A percentile compares a stretch with the other conserved stretches of the same genome.
Conservation (phyloP, 2,113 vertebrate genomes). For the Numenius arquata region DNA sequence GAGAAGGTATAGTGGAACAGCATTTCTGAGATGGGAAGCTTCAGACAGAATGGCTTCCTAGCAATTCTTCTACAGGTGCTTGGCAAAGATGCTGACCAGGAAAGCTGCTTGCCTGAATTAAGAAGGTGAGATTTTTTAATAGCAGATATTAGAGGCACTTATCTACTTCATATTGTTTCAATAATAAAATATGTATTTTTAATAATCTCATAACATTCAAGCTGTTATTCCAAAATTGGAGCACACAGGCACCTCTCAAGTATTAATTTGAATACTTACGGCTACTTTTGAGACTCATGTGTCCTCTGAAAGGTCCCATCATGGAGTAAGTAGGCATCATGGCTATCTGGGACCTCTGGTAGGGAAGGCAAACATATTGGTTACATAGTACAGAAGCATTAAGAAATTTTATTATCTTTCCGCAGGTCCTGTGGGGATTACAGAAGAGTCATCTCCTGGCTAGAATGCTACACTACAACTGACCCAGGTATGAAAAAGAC, state of each 20-base stretch:
- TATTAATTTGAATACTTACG: slow-evolving; percentile 36
- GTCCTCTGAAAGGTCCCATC: slow-evolving; percentile 58
- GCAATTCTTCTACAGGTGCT: neutral
- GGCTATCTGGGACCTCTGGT: neutral
- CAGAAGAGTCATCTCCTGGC: neutral
- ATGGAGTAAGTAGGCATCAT: slow-evolving; percentile 2
- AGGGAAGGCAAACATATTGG: neutral
- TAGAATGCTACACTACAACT: neutral
- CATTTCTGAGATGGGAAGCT: neutral
- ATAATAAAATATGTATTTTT: neutral
- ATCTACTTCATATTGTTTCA: neutral
- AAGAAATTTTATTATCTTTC: neutral
- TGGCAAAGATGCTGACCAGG: neutral
- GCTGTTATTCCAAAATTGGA: neutral
- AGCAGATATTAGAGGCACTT: neutral
- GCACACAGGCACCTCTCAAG: neutral
- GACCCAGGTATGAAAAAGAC: neutral
- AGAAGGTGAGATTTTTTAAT: neutral
- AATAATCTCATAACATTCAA: neutral
- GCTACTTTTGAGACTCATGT: slow-evolving; percentile 62
- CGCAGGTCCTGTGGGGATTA: neutral
- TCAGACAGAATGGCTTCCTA: neutral
- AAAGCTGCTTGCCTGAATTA: neutral
- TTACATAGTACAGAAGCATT: neutral
- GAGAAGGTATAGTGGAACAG: neutral